Base-by-base conservation (phyloP, 2,888 invertebrate genomes). In the Crioceris asparagi region DNA sequence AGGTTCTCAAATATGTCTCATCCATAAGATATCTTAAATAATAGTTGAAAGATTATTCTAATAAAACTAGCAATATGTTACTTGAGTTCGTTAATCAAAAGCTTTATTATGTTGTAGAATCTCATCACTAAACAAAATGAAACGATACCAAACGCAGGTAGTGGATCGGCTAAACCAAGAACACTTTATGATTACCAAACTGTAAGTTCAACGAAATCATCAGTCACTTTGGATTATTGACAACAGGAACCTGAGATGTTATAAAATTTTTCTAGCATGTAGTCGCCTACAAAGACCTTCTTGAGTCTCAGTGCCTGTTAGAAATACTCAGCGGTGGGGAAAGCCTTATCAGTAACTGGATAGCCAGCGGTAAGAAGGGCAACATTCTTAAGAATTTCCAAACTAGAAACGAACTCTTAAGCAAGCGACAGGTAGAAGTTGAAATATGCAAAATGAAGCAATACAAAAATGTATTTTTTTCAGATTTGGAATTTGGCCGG, bases 401-500 rank as follows among this genome's bases (percentile, higher is more conserved):
- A 38, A 55, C 60, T 8, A 56, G 61, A 11, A 54, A 56, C 26
- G 49, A 55, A 33, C 51, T 69, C 35, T 52, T 70, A 25, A 62
- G 66, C 2, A 67, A 65, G 53, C 45, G 62, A 29, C 64, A 69
- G 60, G 70, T 69, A 54, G 43, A 6, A 5, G 7, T 21, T 15
- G 27, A 29, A 30, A 15, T 27, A 16, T 11, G n/a, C 4, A n/a
- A n/a, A n/a, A n/a, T n/a, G n/a, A n/a, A n/a, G n/a, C n/a, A n/a
- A n/a, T n/a, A n/a, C n/a, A n/a, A n/a, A n/a, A n/a, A n/a, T n/a
- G n/a, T n/a, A n/a, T n/a, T n/a, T n/a, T n/a, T 51, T 50, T 31
- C 45, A 70, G 70, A 63, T 64, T 35, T 64, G 63, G 61, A 53
- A 54, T 36, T 41, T 69, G 18, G 68, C 63, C n/a, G 69, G 70